Conservation (phyloP, 2,888 invertebrate genomes). For the Tachystola acroxantha region DNA sequence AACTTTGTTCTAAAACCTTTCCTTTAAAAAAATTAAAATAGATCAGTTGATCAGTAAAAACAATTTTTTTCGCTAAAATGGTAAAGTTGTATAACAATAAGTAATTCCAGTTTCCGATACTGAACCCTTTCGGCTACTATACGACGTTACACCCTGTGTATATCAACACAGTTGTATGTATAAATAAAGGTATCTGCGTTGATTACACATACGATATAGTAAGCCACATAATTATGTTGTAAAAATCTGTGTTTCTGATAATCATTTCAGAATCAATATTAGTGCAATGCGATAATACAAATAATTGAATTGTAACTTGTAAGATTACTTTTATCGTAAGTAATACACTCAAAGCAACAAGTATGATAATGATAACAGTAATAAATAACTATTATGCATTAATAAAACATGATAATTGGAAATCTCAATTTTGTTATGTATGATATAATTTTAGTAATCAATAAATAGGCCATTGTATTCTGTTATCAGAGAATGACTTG, state of each 20-base stretch:
- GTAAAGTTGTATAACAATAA: too few species aligned
- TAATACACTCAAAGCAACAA: background rate
- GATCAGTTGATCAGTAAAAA: too few species aligned
- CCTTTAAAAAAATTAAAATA: too few species aligned
- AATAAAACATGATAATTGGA: background rate
- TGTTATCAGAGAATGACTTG: constrained; percentile 3
- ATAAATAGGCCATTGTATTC: constrained; percentile 1
- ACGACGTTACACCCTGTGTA: too few species aligned
- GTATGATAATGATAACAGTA: constrained; percentile 4
- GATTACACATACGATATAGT: too few species aligned
- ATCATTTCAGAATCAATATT: background rate
- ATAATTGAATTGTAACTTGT: constrained; percentile 2
- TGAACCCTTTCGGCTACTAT: too few species aligned
- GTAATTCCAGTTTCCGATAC: too few species aligned
- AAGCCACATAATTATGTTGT: too few species aligned
- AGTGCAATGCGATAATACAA: background rate
- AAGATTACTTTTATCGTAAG: constrained; percentile 2
- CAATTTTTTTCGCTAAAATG: too few species aligned
- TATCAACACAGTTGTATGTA: too few species aligned
- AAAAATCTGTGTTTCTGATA: background rate
- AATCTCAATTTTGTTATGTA: background rate
- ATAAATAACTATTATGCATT: background rate
- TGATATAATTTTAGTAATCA: background rate
- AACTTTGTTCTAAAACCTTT: too few species aligned
- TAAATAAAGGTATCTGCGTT: too few species aligned